Conservation (phyloP, 2,797 vertebrate genomes). For the Mionectes olivaceus region DNA sequence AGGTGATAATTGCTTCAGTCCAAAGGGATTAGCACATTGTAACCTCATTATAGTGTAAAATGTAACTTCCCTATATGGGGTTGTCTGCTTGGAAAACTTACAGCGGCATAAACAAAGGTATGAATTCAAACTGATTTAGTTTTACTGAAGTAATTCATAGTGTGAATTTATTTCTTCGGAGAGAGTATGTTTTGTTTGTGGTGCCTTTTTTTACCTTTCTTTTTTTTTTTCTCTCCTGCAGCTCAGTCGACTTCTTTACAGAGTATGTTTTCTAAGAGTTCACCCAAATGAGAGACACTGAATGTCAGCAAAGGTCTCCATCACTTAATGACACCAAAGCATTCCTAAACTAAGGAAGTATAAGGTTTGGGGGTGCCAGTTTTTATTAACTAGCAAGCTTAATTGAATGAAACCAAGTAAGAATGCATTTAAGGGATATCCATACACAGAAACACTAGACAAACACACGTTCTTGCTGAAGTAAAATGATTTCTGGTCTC, state of each 20-base stretch:
- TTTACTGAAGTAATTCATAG: conserved; percentile 22
- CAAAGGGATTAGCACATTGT: conserved; percentile 58
- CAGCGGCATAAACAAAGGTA: conserved; percentile 27
- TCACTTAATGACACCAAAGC: neutral
- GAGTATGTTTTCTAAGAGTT: neutral
- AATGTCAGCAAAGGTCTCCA: neutral
- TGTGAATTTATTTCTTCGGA: neutral
- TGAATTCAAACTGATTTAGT: conserved; percentile 24
- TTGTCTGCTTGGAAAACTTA: conserved; percentile 31
- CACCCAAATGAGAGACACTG: neutral
- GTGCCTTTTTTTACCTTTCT: rapidly evolving
- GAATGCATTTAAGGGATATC: neutral
- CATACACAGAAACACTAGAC: neutral
- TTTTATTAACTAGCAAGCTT: neutral
- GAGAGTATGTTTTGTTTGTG: neutral
- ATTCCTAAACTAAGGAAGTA: neutral
- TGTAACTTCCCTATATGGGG: conserved; percentile 47
- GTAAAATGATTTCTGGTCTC: neutral
- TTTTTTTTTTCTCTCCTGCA: neutral
- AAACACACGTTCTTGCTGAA: neutral
- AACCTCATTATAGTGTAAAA: conserved; percentile 67
- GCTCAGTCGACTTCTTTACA: neutral
- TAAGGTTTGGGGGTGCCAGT: neutral
- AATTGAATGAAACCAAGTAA: neutral
- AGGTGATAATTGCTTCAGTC: conserved; percentile 70